Conservation (phyloP, 2,113 vertebrate genomes). For the Pampusana beccarii region DNA sequence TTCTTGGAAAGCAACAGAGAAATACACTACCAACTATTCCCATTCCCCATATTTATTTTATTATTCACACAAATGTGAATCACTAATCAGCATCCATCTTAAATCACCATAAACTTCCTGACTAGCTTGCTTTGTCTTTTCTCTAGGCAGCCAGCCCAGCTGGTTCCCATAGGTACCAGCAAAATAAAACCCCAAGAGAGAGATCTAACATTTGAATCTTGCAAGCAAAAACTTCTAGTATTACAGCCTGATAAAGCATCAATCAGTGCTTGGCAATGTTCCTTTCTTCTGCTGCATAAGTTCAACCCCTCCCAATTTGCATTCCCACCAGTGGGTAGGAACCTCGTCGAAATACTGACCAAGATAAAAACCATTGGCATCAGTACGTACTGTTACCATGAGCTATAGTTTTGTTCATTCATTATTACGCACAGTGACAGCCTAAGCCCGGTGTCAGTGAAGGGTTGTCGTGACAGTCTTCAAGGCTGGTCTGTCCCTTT, state of each 20-base stretch:
- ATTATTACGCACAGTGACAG: not conserved
- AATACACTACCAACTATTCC: not conserved
- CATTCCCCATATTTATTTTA: not conserved
- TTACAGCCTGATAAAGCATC: slow-evolving; percentile 6
- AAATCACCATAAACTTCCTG: slow-evolving; percentile 39
- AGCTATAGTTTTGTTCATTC: not conserved
- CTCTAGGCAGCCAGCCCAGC: slow-evolving; percentile 18
- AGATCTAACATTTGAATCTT: slow-evolving; percentile 43
- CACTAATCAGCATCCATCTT: slow-evolving; percentile 14
- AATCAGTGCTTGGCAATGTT: not conserved
- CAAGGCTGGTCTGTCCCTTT: not conserved
- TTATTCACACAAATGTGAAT: slow-evolving; percentile 34
- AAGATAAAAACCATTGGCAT: not conserved
- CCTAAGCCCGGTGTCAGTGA: not conserved
- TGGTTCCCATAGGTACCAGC: slow-evolving; percentile 38
- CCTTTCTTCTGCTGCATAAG: slow-evolving; percentile 8
- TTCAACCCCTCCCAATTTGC: not conserved
- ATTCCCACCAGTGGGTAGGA: not conserved
- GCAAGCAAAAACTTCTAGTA: not conserved
- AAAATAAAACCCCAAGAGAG: slow-evolving; percentile 47
- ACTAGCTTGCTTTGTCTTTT: slow-evolving; percentile 41
- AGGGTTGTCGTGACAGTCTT: not conserved
- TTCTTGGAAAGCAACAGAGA: not conserved
- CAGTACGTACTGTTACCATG: not conserved
- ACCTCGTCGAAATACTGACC: slow-evolving; percentile 47